phyloP scores from a whole-genome alignment of 1,140 invertebrate species.

The Luehdorfia chinensis region DNA sequence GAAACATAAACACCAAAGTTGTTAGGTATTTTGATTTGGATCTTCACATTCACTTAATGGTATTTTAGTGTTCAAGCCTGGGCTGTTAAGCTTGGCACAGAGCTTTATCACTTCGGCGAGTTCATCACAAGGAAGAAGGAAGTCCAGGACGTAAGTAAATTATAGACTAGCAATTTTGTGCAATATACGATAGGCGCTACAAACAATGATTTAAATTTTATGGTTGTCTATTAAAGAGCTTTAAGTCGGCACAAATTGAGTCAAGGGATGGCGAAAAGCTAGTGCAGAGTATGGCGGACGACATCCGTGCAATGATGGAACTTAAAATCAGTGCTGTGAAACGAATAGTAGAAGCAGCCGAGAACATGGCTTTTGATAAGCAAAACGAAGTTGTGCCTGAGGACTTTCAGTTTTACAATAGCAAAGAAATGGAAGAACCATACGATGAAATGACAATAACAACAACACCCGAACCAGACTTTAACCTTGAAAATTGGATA shows the following conservation, averaged over 20 bases:
- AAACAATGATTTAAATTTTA: too few species aligned
- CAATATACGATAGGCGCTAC: background rate
- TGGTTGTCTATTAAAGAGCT: slow-evolving; percentile 78
- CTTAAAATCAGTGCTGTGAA: slow-evolving; percentile 90
- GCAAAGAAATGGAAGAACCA: slow-evolving; percentile 82
- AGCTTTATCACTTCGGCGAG: slow-evolving; percentile 84
- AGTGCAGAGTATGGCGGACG: slow-evolving; percentile 86
- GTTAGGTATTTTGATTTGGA: too few species aligned
- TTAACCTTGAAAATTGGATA: slow-evolving; percentile 76
- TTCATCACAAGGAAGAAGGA: slow-evolving; percentile 84
- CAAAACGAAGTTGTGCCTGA: slow-evolving; percentile 78
- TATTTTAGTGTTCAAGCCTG: slow-evolving; percentile 82
- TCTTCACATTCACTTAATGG: too few species aligned
- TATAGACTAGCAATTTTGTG: slow-evolving; percentile 16
- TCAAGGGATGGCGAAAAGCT: slow-evolving; percentile 83
- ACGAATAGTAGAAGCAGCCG: slow-evolving; percentile 89
- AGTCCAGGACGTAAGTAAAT: slow-evolving; percentile 80
- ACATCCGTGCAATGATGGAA: slow-evolving; percentile 89
- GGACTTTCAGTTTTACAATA: slow-evolving; percentile 84
- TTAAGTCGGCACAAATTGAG: slow-evolving; percentile 84
- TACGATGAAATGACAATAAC: slow-evolving; percentile 54
- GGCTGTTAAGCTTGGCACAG: slow-evolving; percentile 84
- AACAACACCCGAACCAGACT: slow-evolving; percentile 70
- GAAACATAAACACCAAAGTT: too few species aligned
- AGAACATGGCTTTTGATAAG: slow-evolving; percentile 82